Evolutionary conservation across 2,113 vertebrate species (phyloP).

Genomic region (Pelusios castaneus): DNA sequence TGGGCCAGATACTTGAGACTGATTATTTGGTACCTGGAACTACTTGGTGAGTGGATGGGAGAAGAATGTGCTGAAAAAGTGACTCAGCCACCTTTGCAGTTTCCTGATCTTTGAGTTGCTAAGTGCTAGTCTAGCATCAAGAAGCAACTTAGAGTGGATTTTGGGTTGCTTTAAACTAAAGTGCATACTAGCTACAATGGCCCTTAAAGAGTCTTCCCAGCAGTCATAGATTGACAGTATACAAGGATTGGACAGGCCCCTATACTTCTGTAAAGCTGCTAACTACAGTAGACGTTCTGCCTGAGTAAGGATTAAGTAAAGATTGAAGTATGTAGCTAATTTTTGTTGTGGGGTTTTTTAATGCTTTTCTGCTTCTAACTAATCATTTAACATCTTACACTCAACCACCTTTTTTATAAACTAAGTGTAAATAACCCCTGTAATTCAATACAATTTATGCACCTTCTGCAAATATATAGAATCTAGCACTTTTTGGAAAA

Average conservation of each 20-base stretch:
- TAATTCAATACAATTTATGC: neutral
- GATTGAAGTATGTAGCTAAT: rapidly evolving
- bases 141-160: neutral
- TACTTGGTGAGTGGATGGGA: neutral
- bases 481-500: neutral
- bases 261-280: neutral
- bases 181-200: rapidly evolving
- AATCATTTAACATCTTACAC: neutral
- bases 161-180: neutral
- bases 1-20: neutral
- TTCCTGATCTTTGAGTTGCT: neutral
- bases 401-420: neutral
- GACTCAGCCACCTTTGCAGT: rapidly evolving
- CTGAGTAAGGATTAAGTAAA: neutral
- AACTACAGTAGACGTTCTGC: neutral
- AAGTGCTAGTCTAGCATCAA: neutral
- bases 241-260: neutral
- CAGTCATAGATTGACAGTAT: neutral
- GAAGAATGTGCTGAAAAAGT: neutral
- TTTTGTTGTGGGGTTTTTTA: neutral
- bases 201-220: neutral
- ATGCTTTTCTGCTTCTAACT: neutral
- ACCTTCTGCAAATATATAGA: neutral
- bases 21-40: rapidly evolving
- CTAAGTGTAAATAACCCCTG: neutral